A percentile compares a stretch with the other conserved stretches of the same genome.
These are phyloP conservation scores for Elachura formosa DNA, from an alignment of 2,113 vertebrate genomes.

Conservation along the genomic window DNA sequence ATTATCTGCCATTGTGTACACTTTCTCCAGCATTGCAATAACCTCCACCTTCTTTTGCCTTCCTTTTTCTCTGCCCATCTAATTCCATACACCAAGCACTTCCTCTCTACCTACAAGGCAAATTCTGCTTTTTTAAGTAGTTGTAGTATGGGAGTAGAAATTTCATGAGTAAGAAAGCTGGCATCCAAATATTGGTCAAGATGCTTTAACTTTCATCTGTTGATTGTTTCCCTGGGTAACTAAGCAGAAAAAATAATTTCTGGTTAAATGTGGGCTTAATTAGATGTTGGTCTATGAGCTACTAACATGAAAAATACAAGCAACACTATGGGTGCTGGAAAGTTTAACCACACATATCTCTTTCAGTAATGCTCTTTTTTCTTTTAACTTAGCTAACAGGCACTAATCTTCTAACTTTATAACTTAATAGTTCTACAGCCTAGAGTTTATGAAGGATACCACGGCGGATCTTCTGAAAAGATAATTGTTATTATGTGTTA, in stretches of 20 bases:
- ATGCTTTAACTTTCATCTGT: not conserved
- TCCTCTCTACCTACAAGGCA: not conserved
- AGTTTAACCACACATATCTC: slow-evolving; percentile 1
- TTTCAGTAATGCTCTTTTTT: not conserved
- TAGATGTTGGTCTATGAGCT: not conserved
- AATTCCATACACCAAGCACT: not conserved
- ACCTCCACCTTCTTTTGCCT: not conserved
- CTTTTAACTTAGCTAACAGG: slow-evolving; percentile 25
- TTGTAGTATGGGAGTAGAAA: not conserved
- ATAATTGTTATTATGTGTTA: too few species aligned
- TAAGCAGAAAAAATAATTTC: slow-evolving; percentile 22
- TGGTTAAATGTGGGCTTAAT: not conserved
- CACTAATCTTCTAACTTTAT: not conserved
- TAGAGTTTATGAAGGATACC: not conserved
- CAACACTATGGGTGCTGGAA: not conserved
- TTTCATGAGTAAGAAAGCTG: not conserved
- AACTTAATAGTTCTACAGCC: not conserved
- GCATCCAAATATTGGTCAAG: not conserved
- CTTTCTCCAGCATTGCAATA: not conserved
- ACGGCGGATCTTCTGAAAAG: not conserved
- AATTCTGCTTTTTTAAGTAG: not conserved
- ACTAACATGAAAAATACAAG: not conserved
- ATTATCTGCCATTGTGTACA: not conserved
- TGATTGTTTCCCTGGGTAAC: not conserved
- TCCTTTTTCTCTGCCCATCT: not conserved